Conservation (phyloP, 2,797 vertebrate species). For the Gallinago nigripennis region DNA sequence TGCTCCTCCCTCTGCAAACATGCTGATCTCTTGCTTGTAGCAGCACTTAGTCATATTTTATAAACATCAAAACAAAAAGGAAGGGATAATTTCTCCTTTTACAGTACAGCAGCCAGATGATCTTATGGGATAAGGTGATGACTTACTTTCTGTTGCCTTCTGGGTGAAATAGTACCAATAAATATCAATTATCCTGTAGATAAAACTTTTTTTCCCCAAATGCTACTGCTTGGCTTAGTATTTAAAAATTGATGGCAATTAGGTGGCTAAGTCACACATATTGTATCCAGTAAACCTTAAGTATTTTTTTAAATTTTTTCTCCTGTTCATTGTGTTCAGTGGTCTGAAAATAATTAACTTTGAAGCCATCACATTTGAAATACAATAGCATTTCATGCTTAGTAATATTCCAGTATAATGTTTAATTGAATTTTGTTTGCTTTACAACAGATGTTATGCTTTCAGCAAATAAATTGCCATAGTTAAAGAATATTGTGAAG, state of each 20-base stretch:
- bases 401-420: neutral
- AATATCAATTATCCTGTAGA: neutral
- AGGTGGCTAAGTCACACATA: neutral
- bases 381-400: neutral
- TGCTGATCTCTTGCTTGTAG: neutral
- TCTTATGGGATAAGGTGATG: neutral
- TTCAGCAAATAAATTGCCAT: neutral
- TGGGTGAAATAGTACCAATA: neutral
- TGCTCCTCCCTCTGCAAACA: neutral
- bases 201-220: neutral
- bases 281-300: neutral
- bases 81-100: neutral
- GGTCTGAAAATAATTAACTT: neutral
- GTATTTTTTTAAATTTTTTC: neutral
- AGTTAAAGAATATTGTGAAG: neutral
- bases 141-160: neutral
- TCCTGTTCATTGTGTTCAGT: neutral
- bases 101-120: neutral
- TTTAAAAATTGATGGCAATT: neutral
- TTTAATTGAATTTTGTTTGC: neutral
- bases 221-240: neutral
- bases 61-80: neutral
- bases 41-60: neutral
- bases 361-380: neutral
- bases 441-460: neutral